Base-by-base conservation (phyloP, 2,113 vertebrate species). In the Hoplias malabaricus region DNA sequence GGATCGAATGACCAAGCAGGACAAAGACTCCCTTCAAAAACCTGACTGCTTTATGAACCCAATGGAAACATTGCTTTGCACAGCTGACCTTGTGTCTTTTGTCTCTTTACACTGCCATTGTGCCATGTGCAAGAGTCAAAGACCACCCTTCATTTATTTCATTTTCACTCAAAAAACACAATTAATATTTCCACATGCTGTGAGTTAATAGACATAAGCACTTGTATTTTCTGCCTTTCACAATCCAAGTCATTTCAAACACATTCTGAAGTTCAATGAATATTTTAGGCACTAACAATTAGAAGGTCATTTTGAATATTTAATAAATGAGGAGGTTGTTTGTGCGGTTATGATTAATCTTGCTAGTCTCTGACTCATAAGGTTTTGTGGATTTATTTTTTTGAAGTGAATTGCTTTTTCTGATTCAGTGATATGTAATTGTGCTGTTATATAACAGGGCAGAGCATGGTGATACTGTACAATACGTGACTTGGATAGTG, bases 1-100 rank as follows among this genome's bases (percentile, higher is more conserved):
- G 42, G 40, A 66, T 79, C 67, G 36, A 62, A 82, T 63, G 63
- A 74, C 40, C 25, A 74, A 59, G 42, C 31, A 69, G 10, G 4
- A 38, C 71, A 65, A 68, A 50, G 10, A 43, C 56, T 61, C 38
- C 13, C 59, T 54, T 50, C 9, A 43, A 69, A 78, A 53, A 63
- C 40, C 54, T 38, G 54, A 73, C n/a, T 34, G 27, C 57, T 36
- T 73, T 68, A 77, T 40, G 43, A 68, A 68, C 50, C 23, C 33
- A 48, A 16, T 67, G 43, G 14, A 61, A 48, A 42, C 69, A 29
- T 19, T 53, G 25, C 65, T 54, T 77, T 16, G 36, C 11, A 69
- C 56, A 71, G 61, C 59, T 56, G 46, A 2, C 27, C 73, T 46
- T 59, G 63, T 57, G 27, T 40, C 29, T 33, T 59, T 75, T 57